Base-by-base conservation (phyloP, 2,113 vertebrate genomes). In the Cyphomyrus plagiostoma region DNA sequence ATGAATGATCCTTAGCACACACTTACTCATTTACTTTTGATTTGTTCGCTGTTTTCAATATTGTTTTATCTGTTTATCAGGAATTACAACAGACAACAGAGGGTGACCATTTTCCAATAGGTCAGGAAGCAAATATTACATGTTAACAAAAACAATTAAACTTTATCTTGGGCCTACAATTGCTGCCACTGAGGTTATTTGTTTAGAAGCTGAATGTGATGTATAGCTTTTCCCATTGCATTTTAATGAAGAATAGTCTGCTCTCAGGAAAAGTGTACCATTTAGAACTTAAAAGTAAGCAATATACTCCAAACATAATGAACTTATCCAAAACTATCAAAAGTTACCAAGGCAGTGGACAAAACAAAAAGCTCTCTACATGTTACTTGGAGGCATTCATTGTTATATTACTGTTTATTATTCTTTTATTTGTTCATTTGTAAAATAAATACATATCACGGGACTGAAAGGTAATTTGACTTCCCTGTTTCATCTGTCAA, bases 181-280 rank as follows among this genome's bases (percentile, higher is more conserved):
- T 86, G 21, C 48, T 15, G 2, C 15, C 39, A 13, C 50, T 35
- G 15, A 30, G 26, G 50, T 19, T 42, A 80, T 80, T 19, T 39
- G 17, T 87, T 30, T 35, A 35, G 84, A n/a, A 52, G n/a, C 23
- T 86, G 84, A 86, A 86, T 30, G 84, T 86, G 84, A 86, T 86
- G 49, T 19, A 30, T 86, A n/a, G 82, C 35, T 21, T 84, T 48
- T 84, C 48, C 48, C 82, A 84, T 84, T 84, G 21, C 39, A 84
- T 84, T 84, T 84, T 84, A 84, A 84, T 42, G 39, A 84, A 23
- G 45, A 23, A 42, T n/a, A n/a, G 82, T 48, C 82, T 84, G 82
- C 45, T 84, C 82, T 42, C 10, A 84, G 82, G 82, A 21, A 84
- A 3, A 84, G 45, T 23, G 42, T 11, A 48, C 39, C 21, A 23